Percentiles rank a stretch among this genome's conserved stretches.
These are phyloP conservation scores for Harpagifer antarcticus DNA, from an alignment of 2,797 vertebrate species.

Conservation along the genomic window DNA sequence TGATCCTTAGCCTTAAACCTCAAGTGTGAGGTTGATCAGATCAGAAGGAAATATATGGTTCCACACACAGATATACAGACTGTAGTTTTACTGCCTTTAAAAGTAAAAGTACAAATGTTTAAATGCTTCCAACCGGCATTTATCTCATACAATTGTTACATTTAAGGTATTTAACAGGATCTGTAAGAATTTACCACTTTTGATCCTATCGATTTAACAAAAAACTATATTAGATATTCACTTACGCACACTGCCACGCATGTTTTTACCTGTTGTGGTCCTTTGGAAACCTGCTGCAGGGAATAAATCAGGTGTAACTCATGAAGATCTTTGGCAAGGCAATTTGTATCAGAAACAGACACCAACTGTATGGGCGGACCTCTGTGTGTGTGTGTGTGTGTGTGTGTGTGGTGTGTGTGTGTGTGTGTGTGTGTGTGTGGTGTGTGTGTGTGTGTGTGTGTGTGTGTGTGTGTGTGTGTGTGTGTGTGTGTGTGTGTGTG, in stretches of 20 bases:
- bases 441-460: too few relatives aligned
- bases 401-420: neutral
- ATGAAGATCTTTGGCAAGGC: neutral
- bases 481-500: too few relatives aligned
- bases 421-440: neutral
- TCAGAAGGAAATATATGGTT: too few relatives aligned
- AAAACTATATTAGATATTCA: neutral
- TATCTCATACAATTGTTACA: too few relatives aligned
- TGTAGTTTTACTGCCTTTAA: neutral
- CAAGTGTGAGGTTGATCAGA: too few relatives aligned
- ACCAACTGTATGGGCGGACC: neutral
- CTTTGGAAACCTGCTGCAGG: neutral
- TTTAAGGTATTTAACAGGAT: neutral
- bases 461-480: neutral
- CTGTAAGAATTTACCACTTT: neutral
- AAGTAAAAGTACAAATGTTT: neutral
- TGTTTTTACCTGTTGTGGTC: neutral
- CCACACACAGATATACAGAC: too few relatives aligned
- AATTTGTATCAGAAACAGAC: neutral
- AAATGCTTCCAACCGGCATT: neutral
- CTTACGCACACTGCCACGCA: neutral
- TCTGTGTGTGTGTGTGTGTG: too few relatives aligned
- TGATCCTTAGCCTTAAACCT: too few relatives aligned
- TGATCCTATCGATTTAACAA: neutral
- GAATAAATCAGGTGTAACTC: neutral